Evolutionary conservation across 2,888 invertebrate species (phyloP).

Genomic region (Leucophenga maculata): DNA sequence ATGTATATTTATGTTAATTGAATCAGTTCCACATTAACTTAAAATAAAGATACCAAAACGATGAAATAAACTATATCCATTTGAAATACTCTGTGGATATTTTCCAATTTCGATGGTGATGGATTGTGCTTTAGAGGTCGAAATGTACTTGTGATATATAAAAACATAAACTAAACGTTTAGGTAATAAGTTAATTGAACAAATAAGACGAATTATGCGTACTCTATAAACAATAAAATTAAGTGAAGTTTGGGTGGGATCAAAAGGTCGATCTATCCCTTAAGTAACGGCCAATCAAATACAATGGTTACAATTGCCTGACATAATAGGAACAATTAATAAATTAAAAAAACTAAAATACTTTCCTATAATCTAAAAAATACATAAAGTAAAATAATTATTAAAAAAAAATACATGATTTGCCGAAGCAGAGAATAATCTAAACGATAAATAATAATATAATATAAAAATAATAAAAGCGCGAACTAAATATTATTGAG

Average conservation of each 20-base stretch:
- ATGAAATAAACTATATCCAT: background rate
- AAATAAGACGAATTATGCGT: background rate
- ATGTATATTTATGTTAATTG: slow-evolving; percentile 38
- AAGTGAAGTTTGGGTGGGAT: slow-evolving; percentile 3
- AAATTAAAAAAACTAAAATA: slow-evolving; percentile 42
- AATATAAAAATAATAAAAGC: slow-evolving; percentile 19
- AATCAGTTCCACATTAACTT: slow-evolving; percentile 60
- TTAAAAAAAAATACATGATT: slow-evolving; percentile 5
- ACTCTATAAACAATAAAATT: background rate
- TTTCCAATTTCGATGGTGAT: background rate
- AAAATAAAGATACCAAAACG: slow-evolving; percentile 42
- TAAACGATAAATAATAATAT: slow-evolving; percentile 23
- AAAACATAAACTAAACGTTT: background rate
- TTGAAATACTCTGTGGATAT: slow-evolving; percentile 14
- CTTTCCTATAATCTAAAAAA: slow-evolving; percentile 34
- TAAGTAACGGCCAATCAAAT: slow-evolving; percentile 61
- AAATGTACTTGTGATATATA: background rate
- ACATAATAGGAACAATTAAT: slow-evolving; percentile 60
- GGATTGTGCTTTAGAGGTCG: background rate
- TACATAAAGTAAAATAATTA: slow-evolving; percentile 30
- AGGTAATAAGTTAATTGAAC: background rate
- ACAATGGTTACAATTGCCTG: slow-evolving; percentile 49
- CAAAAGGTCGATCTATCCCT: slow-evolving; percentile 33
- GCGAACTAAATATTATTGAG: background rate
- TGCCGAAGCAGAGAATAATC: slow-evolving; percentile 14